Base-by-base conservation (phyloP, 1,140 invertebrate genomes). In the Ptiloglossa arizonensis region DNA sequence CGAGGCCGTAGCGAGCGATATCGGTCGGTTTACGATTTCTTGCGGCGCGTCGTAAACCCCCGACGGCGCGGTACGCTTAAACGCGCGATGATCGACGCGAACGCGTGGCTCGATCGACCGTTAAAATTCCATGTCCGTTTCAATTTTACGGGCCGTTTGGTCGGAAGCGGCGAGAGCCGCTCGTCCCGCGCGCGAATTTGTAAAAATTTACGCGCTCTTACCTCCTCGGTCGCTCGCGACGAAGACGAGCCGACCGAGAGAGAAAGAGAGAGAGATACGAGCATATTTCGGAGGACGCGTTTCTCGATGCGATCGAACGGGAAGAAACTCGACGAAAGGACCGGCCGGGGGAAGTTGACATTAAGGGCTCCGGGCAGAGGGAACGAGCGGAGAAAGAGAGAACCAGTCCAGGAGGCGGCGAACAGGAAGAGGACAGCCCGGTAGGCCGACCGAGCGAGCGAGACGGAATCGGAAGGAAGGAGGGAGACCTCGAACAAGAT, bases 261-360 rank as follows among this genome's bases (percentile, higher is more conserved):
- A 27, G 17, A 35, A 59, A 59, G 19, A 5, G 56, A 29, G 1
- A 9, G 41, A 1, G 44, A 5, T 9, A 22, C 63, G 62, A 48
- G 57, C 5, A 24, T 56, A 38, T 59, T 41, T 62, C 41, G 22
- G 19, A 22, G 29, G 52, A 56, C 17, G 32, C 41, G 22, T 56
- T 62, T 72, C 63, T 60, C 57, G 41, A 56, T 11, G 41, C 19
- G 68, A 75, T 27, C 46, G 57, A 71, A 64, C 52, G 50, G 52
- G 59, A 73, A 64, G 69, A 64, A 44, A 24, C 77, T 44, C 63
- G 63, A 75, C 78, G 78, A 76, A 80, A 80, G 57, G 76, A 46
- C 52, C 60, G 19, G 69, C 41, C 76, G 80, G 80, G 80, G 80
- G 66, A 81, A 81, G 80, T 79, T 81, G 80, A 81, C 75, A 79